Evolutionary conservation across 2,113 vertebrate species (phyloP).

Genomic region (Colistium nudipinnis): DNA sequence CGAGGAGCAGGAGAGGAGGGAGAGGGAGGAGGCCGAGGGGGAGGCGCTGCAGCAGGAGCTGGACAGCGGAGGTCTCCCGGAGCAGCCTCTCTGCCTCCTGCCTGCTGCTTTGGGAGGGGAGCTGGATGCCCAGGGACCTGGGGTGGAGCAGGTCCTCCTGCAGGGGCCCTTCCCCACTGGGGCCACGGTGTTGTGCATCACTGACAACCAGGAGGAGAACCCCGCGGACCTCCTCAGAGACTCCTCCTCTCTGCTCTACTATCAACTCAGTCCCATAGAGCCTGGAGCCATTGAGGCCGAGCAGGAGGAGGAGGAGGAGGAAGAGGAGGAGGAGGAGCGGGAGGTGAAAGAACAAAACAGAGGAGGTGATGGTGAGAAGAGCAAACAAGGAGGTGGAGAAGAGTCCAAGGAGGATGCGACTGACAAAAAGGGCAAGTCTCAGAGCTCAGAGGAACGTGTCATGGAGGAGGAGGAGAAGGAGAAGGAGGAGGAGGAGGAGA

Average conservation of each 20-base stretch:
- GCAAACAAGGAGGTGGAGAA: constrained; percentile 37
- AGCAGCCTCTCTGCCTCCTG: constrained; percentile 85
- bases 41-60: constrained; percentile 72
- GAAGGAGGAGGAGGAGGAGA: constrained; percentile 19
- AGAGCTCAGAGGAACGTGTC: constrained; percentile 49
- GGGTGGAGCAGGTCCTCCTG: constrained; percentile 83
- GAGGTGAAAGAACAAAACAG: constrained; percentile 15
- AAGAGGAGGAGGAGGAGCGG: constrained; percentile 29
- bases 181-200: constrained; percentile 88
- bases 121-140: constrained; percentile 70
- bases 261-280: constrained; percentile 86
- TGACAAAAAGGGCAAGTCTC: constrained; percentile 46
- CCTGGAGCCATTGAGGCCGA: constrained; percentile 63
- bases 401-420: constrained; percentile 32
- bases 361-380: constrained; percentile 23
- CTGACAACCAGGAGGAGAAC: constrained; percentile 81
- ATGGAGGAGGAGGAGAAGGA: constrained; percentile 5
- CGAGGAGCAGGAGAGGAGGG: constrained; percentile 91
- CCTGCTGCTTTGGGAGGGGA: constrained; percentile 79
- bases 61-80: constrained; percentile 69
- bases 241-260: constrained; percentile 84
- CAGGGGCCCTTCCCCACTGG: constrained; percentile 88
- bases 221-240: constrained; percentile 82
- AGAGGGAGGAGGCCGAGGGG: constrained; percentile 86
- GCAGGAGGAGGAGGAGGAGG: constrained; percentile 68